Evolutionary conservation across 2,113 vertebrate genomes (phyloP).

Genomic region (Lophura nycthemera): DNA sequence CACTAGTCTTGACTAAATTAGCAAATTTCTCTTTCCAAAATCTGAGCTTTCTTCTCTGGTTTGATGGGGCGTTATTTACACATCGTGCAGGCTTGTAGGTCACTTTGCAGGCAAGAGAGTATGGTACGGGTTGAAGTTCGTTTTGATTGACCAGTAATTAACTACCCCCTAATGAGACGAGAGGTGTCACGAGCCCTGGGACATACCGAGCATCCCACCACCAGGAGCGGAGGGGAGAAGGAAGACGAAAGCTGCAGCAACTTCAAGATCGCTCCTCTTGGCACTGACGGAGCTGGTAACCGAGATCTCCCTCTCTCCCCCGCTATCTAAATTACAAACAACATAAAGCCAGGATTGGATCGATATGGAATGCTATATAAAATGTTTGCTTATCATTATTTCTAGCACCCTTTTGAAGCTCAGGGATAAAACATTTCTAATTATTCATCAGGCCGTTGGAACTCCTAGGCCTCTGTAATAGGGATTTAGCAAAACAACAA

Average conservation of each 20-base stretch:
- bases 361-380: conserved; percentile 76
- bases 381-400: conserved; percentile 86
- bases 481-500: conserved; percentile 82
- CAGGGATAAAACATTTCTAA: conserved; percentile 84
- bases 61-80: accelerated
- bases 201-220: too few relatives aligned
- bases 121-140: too few relatives aligned
- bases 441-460: conserved; percentile 81
- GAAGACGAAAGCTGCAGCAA: too few relatives aligned
- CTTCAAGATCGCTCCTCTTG: too few relatives aligned
- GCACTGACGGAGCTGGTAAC: too few relatives aligned
- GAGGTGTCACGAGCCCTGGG: too few relatives aligned
- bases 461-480: conserved; percentile 77
- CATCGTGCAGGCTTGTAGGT: not conserved
- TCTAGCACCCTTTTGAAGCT: conserved; percentile 85
- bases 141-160: conserved; percentile 68
- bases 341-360: conserved; percentile 62
- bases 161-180: too few relatives aligned
- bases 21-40: not conserved
- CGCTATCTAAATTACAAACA: conserved; percentile 71
- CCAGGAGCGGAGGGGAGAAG: too few relatives aligned
- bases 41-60: not conserved
- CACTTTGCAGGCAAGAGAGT: not conserved
- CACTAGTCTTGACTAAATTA: conserved; percentile 16
- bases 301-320: conserved; percentile 45